Base-by-base conservation (phyloP, 1,140 invertebrate species). In the Tribolium madens region DNA sequence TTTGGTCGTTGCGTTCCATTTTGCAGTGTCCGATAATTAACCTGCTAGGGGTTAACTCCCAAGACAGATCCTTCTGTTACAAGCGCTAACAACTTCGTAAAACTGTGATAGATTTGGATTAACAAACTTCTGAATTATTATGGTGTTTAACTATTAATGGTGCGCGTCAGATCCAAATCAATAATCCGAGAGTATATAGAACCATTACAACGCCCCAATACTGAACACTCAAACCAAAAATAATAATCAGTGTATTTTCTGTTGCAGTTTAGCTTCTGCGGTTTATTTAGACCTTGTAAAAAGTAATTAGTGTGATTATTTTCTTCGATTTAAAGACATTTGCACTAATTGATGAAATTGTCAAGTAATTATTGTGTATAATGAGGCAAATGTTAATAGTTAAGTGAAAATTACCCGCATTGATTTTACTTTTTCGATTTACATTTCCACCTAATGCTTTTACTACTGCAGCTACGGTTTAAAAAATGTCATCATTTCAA, bases 71-170 rank as follows among this genome's bases (percentile, higher is more conserved):
- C 21, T 26, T 14, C 57, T 64, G 57, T 64, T 64, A 33, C 57
- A 64, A 64, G 21, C 57, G 57, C 57, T 64, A 64, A 64, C 57
- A 64, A 64, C 57, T 64, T 64, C 31, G 21, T 26, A 64, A 64
- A 64, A 64, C 57, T 64, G 57, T 64, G 57, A 64, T 64, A 64
- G 57, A 64, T 64, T 64, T 64, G 57, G 57, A 64, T 64, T 64
- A 64, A 64, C 57, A 31, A 64, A 64, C 57, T 64, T 64, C 57
- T 31, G 31, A 64, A 64, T 64, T 64, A 64, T 64, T 64, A 64
- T 64, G 12, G 57, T 64, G 57, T 33, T 64, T 13, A 64, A 64
- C 57, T 64, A 64, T 64, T 64, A 64, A 64, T 64, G 53, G 18
- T 57, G 57, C 57, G 21, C 57, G 57, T 26, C 17, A 57, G 52